Base-by-base conservation (phyloP, 1,140 invertebrate species). In the Ceratitis capitata region DNA sequence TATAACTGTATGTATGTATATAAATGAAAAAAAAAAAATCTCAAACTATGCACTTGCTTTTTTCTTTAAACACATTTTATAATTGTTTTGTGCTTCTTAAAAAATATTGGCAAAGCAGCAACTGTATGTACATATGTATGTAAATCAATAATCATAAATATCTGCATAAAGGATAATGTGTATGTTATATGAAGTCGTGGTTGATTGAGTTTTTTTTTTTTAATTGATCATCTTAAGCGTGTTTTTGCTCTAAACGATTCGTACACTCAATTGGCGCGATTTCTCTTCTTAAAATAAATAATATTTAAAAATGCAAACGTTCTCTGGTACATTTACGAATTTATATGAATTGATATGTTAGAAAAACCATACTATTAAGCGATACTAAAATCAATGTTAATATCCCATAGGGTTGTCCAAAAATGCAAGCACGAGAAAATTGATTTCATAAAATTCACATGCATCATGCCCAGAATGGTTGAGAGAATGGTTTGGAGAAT, bases 161-260 rank as follows among this genome's bases (percentile, higher is more conserved):
- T 47, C 23, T 84, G 42, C 47, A 49, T 69, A 69, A n/a, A n/a
- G n/a, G n/a, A 35, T 14, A n/a, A 53, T 61, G 19, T 51, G 49
- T 84, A 84, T 86, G 85, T 82, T 86, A 86, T 84, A 82, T 86
- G 85, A 86, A 84, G 85, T 86, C 85, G 85, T 86, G 85, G 85
- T 47, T 85, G 74, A 26, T 78, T 29, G 78, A 84, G 61, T 29
- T 69, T 4, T 14, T 23, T 26, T 53, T 35, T 32, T 16, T n/a
- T 35, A 29, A 39, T 29, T 29, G 10, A 61, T 10, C 26, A 61
- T 29, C 10, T 61, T 32, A 69, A 6, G 14, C 61, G 61, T 29
- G 32, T 32, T 69, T 14, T 19, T 69, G 35, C 4, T 32, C 39
- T 69, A 69, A 4, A 29, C n/a, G 39, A 74, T 69, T 69, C 29